Evolutionary conservation across 2,888 invertebrate species (phyloP), one percentile per base, ranked within the genome.

Genomic region (Ferrisia virgata): DNA sequence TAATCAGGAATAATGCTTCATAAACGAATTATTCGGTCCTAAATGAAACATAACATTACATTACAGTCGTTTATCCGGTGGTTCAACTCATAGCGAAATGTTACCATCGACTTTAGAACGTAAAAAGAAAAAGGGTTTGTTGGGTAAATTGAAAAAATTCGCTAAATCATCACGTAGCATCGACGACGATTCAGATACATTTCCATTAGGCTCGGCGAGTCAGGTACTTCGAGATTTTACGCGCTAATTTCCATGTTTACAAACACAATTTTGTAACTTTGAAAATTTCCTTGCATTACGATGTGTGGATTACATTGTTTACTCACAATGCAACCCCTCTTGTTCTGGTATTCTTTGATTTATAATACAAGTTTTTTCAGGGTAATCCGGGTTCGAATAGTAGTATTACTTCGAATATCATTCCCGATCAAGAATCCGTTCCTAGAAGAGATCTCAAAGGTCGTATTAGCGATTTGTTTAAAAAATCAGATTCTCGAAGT

Each of bases 21-120:
- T n/a, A n/a, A n/a, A n/a, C n/a, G n/a, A n/a, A n/a, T n/a, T n/a
- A n/a, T n/a, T n/a, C n/a, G n/a, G n/a, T n/a, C n/a, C n/a, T 8
- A 36, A 36, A 36, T 36, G 8, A 36, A 36, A 36, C 8, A 8
- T 8, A 36, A 36, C 4, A 36, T 8, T 6, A 36, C 8, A n/a
- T 86, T 87, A 69, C 88, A 92, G 94, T 87, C 93, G 95, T 64
- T 89, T 96, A 86, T 96, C 96, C 0, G 94, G 93, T 69, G 94
- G 94, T 13, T 96, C 96, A 0, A 94, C 94, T 0, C 95, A 95
- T 88, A 95, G 96, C 88, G 96, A 96, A 87, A 91, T 92, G 86
- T 89, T 93, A 85, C 89, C 84, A 31, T 84, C 84, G 0, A 90
- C 92, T 40, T 93, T 88, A 9, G 90, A 94, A 85, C 95, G 95